Percentiles rank a stretch among this genome's conserved stretches.
Conservation (phyloP, 2,888 invertebrate species). For the Polia nebulosa region DNA sequence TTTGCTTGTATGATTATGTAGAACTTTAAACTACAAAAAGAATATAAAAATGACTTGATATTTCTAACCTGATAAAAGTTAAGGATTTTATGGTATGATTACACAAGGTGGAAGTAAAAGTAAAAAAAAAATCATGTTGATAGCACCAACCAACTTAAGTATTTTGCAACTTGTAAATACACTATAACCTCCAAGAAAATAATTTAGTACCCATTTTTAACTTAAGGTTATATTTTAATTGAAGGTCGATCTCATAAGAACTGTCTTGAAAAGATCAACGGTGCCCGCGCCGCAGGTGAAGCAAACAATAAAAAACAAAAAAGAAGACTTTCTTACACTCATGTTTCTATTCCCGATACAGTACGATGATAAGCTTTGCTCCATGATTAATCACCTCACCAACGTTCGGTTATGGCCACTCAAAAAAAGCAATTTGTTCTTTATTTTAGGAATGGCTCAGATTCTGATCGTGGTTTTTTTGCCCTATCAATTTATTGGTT, state of each 20-base stretch:
- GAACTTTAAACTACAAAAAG: too few species aligned
- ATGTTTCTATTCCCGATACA: slow-evolving; percentile 71
- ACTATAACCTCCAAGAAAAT: neutral
- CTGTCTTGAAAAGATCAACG: slow-evolving; percentile 26
- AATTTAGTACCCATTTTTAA: too few species aligned
- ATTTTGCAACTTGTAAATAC: neutral
- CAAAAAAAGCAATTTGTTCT: slow-evolving; percentile 76
- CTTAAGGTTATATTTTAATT: neutral
- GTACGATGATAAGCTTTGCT: slow-evolving; percentile 70
- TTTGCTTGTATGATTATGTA: too few species aligned
- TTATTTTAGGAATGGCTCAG: slow-evolving; percentile 67
- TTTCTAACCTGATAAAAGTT: too few species aligned
- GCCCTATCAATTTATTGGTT: slow-evolving; percentile 64
- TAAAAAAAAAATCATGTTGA: neutral
- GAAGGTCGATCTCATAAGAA: slow-evolving; percentile 15
- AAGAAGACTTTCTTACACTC: slow-evolving; percentile 59
- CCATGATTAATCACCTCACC: slow-evolving; percentile 74
- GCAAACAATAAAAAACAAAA: slow-evolving; percentile 43
- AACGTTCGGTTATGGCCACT: slow-evolving; percentile 65
- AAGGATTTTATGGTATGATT: too few species aligned
- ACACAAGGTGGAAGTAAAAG: neutral
- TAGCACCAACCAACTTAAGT: neutral
- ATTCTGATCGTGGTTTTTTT: slow-evolving; percentile 64
- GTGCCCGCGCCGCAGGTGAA: slow-evolving; percentile 59
- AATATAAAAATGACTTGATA: too few species aligned